A percentile compares a stretch with the other conserved stretches of the same genome.
Evolutionary conservation across 2,113 vertebrate species (phyloP).

Genomic region (Phycodurus eques): DNA sequence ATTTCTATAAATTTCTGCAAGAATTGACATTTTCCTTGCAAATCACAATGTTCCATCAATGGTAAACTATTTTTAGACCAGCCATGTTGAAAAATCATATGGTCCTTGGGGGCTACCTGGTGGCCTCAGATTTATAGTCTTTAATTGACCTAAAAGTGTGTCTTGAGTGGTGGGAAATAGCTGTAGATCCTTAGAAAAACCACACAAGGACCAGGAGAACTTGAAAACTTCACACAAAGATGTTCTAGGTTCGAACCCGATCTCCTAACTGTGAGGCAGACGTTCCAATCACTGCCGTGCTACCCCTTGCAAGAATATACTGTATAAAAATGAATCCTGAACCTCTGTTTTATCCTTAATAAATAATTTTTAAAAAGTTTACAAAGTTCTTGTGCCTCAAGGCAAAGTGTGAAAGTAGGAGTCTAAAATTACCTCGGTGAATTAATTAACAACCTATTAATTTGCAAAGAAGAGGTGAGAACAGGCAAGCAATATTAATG

Average conservation of each 20-base stretch:
- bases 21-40: too few relatives aligned
- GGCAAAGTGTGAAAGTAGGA: slow-evolving; percentile 15
- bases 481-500: slow-evolving; percentile 43
- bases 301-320: not conserved
- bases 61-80: too few relatives aligned
- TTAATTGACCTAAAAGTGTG: not conserved
- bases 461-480: slow-evolving; percentile 39
- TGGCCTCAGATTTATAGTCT: too few relatives aligned
- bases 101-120: too few relatives aligned
- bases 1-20: too few relatives aligned
- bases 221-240: not conserved
- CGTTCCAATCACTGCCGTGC: not conserved
- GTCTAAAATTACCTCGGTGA: slow-evolving; percentile 46
- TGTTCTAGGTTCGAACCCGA: not conserved
- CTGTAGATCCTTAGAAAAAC: too few relatives aligned
- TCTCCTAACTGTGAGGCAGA: not conserved
- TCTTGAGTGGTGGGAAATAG: not conserved
- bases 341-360: not conserved
- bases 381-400: not conserved
- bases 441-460: slow-evolving; percentile 52
- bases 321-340: not conserved
- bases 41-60: too few relatives aligned
- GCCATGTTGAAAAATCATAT: too few relatives aligned
- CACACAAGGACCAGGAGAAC: not conserved
- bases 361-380: not conserved